These are phyloP conservation scores for Perdita meconis DNA, from an alignment of 2,888 invertebrate species.

Conservation along the genomic window DNA sequence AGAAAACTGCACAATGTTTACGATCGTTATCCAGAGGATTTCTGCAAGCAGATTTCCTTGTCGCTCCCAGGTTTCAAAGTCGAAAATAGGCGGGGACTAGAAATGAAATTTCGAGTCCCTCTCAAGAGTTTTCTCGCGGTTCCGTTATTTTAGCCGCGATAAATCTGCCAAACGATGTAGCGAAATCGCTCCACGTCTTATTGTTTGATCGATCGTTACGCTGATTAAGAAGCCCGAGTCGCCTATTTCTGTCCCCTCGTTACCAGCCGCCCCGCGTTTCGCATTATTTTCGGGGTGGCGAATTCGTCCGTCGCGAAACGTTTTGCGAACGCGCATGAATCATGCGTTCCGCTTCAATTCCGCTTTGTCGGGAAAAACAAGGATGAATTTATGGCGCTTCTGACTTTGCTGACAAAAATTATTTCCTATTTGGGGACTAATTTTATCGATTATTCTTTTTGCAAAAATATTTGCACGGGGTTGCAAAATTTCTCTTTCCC, in stretches of 20 bases:
- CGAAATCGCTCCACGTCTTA: slow-evolving; percentile 23
- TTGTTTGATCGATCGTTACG: slow-evolving; percentile 40
- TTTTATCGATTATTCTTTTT: neutral
- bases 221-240: slow-evolving; percentile 46
- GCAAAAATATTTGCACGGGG: neutral
- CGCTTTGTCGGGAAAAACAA: slow-evolving; percentile 38
- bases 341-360: slow-evolving; percentile 15
- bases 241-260: slow-evolving; percentile 38
- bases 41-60: neutral
- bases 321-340: slow-evolving; percentile 37
- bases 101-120: slow-evolving; percentile 13
- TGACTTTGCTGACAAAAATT: slow-evolving; percentile 6
- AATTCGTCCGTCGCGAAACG: slow-evolving; percentile 21
- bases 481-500: no score
- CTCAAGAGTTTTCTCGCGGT: slow-evolving; percentile 15
- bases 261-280: neutral
- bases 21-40: neutral
- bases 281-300: slow-evolving; percentile 48
- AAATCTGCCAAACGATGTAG: slow-evolving; percentile 51
- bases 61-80: neutral
- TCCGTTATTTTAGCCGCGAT: slow-evolving; percentile 52
- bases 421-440: slow-evolving; percentile 9
- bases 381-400: slow-evolving; percentile 34
- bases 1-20: no score
- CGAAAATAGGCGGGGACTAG: slow-evolving; percentile 45